Evolutionary conservation across 2,113 vertebrate genomes (phyloP), one percentile per base, ranked within the genome.

Genomic region (Nibea albiflora): DNA sequence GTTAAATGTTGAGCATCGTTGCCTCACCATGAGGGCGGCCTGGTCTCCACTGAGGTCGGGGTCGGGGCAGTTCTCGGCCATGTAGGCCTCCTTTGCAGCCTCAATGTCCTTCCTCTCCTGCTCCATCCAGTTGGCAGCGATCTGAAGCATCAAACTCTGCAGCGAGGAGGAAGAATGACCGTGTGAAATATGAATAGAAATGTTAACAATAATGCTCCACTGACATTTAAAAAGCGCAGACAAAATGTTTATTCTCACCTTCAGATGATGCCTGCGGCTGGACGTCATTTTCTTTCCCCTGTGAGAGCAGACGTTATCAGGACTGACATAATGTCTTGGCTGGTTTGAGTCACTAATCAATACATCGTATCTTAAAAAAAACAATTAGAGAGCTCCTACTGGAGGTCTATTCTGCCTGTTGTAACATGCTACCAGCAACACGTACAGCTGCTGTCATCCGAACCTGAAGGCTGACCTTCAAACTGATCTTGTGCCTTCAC

Each of bases 61-160:
- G 0, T 92, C 39, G 0, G 95, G 93, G 58, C 96, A 97, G 61
- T 95, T 91, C 73, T 99, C 97, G 0, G 88, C 77, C 89, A 98
- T 92, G 88, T 98, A 96, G 58, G 89, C 84, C 73, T 95, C 93
- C 84, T 97, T 98, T 71, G 96, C 95, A 0, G 60, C 79, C 49
- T 90, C 91, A 0, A 89, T 81, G 46, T 96, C 95, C 72, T 90
- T 78, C 54, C 61, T 73, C 56, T 99, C 98, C 76, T 95, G 95
- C 84, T 97, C 96, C 64, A 97, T 88, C 92, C 97, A 94, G 0
- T 22, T 63, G 76, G 75, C 96, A 7, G 96, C 98, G 0, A 98
- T 96, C 93, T 97, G 96, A 46, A 99, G 97, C 92, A 99, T 95
- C 91, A 98, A 83, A 83, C 98, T 99, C 98, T 99, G 92, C 26